Conservation (phyloP, 2,888 invertebrate genomes). For the Drosophila aldrichi region DNA sequence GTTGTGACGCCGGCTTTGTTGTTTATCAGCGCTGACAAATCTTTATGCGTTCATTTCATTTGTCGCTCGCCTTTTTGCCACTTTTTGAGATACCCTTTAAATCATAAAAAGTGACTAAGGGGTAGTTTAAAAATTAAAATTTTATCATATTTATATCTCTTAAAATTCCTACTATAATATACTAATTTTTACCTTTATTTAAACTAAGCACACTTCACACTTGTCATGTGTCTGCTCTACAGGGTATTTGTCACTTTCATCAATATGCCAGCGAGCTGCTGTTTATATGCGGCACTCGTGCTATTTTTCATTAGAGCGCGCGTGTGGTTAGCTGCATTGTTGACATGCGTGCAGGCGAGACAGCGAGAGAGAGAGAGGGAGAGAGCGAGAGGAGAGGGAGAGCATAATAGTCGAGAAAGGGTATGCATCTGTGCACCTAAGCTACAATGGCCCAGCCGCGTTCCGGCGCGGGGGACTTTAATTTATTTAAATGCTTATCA, state of each 20-base stretch:
- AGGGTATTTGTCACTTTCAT: slow-evolving; percentile 17
- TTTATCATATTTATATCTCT: too few species aligned
- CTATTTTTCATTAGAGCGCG: slow-evolving; percentile 75
- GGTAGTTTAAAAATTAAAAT: not conserved
- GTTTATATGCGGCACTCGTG: slow-evolving; percentile 60
- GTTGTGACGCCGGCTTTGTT: slow-evolving; percentile 65
- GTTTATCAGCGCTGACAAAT: slow-evolving; percentile 79
- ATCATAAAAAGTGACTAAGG: not conserved
- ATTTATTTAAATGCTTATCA: slow-evolving; percentile 83
- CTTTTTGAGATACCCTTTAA: slow-evolving; percentile 34
- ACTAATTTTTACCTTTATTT: too few species aligned
- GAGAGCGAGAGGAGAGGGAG: not conserved
- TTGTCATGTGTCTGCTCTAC: not conserved
- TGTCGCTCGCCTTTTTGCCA: slow-evolving; percentile 42
- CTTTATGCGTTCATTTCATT: slow-evolving; percentile 78
- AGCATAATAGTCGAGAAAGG: not conserved
- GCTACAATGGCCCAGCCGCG: slow-evolving; percentile 40
- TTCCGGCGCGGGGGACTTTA: slow-evolving; percentile 62
- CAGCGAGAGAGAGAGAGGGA: not conserved
- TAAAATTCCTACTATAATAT: too few species aligned
- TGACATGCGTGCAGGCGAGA: slow-evolving; percentile 36
- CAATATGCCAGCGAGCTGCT: not conserved
- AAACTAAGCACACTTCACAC: too few species aligned
- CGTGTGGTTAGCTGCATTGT: slow-evolving; percentile 69
- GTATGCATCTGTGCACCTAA: slow-evolving; percentile 26